Evolutionary conservation across 2,797 vertebrate genomes (phyloP), one percentile per base, ranked within the genome.

Genomic region (Capromys pilorides): DNA sequence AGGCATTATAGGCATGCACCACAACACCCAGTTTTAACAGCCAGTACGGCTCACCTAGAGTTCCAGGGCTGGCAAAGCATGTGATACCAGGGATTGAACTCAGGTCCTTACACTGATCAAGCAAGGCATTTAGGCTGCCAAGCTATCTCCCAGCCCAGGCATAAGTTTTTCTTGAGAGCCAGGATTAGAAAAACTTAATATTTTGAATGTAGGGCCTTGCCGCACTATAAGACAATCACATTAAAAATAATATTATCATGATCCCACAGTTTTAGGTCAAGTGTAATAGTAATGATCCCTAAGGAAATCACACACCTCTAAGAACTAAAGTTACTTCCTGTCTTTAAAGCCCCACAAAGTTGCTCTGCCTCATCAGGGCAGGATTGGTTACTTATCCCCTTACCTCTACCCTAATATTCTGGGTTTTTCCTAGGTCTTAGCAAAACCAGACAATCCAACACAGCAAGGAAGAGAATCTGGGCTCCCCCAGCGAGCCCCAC

Each of bases 211-310:
- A 6, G 36, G 18, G 69, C 13, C 36, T 61, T 24, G 26, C 82
- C 8, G 28, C 45, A 81, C 85, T 49, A 96, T 12, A 91, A 79
- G 14, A 95, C 24, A 33, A 57, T n/a, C 91, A 93, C 94, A 33
- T 14, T 39, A 33, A 89, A 84, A 95, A 95, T 31, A 92, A n/a
- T n/a, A 64, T 5, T 5, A 41, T 19, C 26, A 14, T 91, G 39
- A 92, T 18, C 10, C 10, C 59, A 85, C 14, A 6, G 73, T 26
- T 36, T 91, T 91, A 90, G 84, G 28, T 82, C 19, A 93, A 95
- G 36, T 59, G 10, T 45, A 92, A 71, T 5, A 91, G 61, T 4
- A 92, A 14, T 41, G 77, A 86, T 6, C 39, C 41, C 18, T 80
- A 82, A 93, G 88, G 75, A 86, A 80, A 26, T 86, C 73, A 62